Evolutionary conservation across 2,888 invertebrate species (phyloP), one percentile per base, ranked within the genome.

Genomic region (Scaptomyza tumidula): DNA sequence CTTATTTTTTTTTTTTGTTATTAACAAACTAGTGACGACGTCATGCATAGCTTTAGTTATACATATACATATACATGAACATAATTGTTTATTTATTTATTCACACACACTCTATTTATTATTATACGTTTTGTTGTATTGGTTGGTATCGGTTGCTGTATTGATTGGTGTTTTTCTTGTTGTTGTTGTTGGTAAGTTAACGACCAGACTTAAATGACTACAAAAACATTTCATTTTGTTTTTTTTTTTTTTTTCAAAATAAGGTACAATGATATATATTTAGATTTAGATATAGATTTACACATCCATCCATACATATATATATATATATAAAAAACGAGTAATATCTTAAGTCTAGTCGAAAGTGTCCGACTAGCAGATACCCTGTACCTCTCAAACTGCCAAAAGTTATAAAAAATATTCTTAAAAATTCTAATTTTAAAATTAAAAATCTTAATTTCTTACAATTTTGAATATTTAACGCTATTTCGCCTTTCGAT

Each of bases 201-300:
- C 83, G 83, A 84, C 83, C 83, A 83, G 85, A 86, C 85, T 88
- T 86, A 86, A 69, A 13, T 87, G 88, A 85, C 85, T 85, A 85
- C 69, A 55, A 86, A 86, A 77, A 83, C 85, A 77, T 80, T 69
- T 39, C 39, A 2, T 14, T 69, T 71, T 64, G 76, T 84, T 76
- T 84, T 74, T 76, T 67, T 16, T 69, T 70, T 64, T 76, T 84
- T 76, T 84, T 76, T 74, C 67, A 83, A 86, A 86, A 86, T 86
- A 86, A 86, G 85, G 85, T 86, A 86, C 85, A 86, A 80, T 79
- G 86, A 88, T 87, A 86, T 39, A 67, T 6, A 33, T 86, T 82
- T 24, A 24, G 3, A 24, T 24, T 24, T 24, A 6, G 10, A 33
- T 75, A 71, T 63, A 54, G 53, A 24, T 49, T 66, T 55, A 71